Evolutionary conservation across 1,140 invertebrate species (phyloP).

Genomic region (Tribolium castaneum): DNA sequence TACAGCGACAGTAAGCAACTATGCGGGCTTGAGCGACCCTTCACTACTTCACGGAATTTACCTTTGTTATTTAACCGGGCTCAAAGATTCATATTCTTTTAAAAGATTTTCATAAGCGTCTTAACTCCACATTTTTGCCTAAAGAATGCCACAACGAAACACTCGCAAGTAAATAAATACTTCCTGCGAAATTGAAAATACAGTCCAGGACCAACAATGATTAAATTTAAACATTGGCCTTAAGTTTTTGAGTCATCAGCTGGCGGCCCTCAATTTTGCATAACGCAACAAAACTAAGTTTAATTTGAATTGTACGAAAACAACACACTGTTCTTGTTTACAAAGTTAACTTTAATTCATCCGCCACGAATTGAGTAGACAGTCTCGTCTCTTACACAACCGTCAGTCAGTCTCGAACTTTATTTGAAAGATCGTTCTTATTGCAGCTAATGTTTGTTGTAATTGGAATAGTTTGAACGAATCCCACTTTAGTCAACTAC

Average conservation of each 20-base stretch:
- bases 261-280: neutral
- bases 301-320: constrained; percentile 3
- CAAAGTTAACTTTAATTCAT: constrained; percentile 21
- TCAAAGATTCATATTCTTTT: neutral
- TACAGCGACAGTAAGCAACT: neutral
- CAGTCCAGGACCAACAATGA: no score
- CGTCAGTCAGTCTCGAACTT: neutral
- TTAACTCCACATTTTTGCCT: neutral
- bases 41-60: constrained; percentile 13
- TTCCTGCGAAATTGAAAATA: no score
- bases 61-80: neutral
- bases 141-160: neutral
- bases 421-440: constrained; percentile 6
- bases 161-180: neutral
- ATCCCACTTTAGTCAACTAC: neutral
- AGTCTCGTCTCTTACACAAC: neutral
- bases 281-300: constrained; percentile 3
- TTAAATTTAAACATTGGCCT: neutral
- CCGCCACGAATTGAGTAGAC: constrained; percentile 1
- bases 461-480: constrained; percentile 34
- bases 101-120: constrained; percentile 2
- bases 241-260: neutral
- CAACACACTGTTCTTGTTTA: constrained; percentile 21
- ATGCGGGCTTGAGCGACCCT: neutral
- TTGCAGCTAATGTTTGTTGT: constrained; percentile 17